Base-by-base conservation (phyloP, 2,113 vertebrate genomes). In the Tachycineta bicolor region DNA sequence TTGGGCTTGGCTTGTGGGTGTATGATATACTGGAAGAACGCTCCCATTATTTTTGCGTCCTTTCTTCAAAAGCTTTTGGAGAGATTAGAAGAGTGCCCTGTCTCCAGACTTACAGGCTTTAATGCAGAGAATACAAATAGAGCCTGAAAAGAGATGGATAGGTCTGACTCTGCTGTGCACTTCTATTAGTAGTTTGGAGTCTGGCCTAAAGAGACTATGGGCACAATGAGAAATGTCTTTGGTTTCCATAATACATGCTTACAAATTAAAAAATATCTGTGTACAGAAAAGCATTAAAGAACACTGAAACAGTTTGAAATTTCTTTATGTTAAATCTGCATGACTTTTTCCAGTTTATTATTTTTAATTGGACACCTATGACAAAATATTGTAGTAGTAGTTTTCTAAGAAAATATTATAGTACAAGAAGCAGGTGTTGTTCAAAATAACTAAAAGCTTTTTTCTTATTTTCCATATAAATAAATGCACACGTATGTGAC, bases 21-120 rank as follows among this genome's bases (percentile, higher is more conserved):
- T 14, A 5, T 34, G 6, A 22, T 9, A 44, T 3, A 22, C 19
- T 52, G 31, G 8, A 19, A 52, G 10, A 49, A 11, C 4, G 12
- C 4, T 47, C 8, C 18, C 1, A 6, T n/a, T 1, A n/a, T 41
- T 84, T 90, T 74, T 89, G 8, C n/a, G 80, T 89, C 12, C 26
- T 65, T 80, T 83, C 12, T 50, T 81, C 29, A 37, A 49, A 46
- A 28, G 17, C 14, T 81, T 76, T 65, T 86, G 15, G 43, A 43
- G 14, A 20, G 12, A 23, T 62, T 50, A 8, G 10, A 53, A 14
- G 24, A 87, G 29, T 0, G 1, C 8, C 17, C 14, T 0, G 0
- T 47, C 29, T 87, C 52, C 13, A 55, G 29, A 49, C 8, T 50
- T 76, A 13, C 39, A 53, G 13, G 15, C 4, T 71, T 90, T 49